These are phyloP conservation scores for Protomyctophum bolini DNA, from an alignment of 2,113 vertebrate species.

Conservation along the genomic window DNA sequence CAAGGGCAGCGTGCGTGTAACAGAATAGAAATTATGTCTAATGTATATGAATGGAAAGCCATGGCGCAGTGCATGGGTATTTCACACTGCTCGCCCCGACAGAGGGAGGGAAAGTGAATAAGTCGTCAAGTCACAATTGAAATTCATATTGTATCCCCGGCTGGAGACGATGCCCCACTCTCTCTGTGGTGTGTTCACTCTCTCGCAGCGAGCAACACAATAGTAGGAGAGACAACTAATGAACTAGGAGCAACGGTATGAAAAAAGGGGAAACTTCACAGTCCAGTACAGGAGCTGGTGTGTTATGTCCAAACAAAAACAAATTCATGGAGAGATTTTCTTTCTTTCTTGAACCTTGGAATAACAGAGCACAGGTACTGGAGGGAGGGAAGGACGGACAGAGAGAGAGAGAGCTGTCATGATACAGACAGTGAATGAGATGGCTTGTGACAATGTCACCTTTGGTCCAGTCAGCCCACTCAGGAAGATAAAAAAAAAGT, in stretches of 20 bases:
- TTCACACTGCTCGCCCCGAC: slow-evolving; percentile 56
- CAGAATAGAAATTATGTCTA: slow-evolving; percentile 47
- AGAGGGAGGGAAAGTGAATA: slow-evolving; percentile 54
- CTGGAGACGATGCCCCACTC: slow-evolving; percentile 59
- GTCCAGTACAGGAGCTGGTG: slow-evolving; percentile 28
- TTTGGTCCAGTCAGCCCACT: slow-evolving; percentile 42
- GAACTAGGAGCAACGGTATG: slow-evolving; percentile 57
- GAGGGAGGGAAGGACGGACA: slow-evolving; percentile 1
- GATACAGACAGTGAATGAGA: slow-evolving; percentile 44
- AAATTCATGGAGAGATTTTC: too few species aligned
- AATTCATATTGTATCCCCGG: slow-evolving; percentile 61
- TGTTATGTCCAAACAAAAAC: slow-evolving; percentile 24
- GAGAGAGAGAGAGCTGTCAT: not conserved
- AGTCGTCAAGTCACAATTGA: slow-evolving; percentile 63
- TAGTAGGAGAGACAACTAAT: slow-evolving; percentile 59
- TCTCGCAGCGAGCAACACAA: slow-evolving; percentile 54
- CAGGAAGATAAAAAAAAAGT: not conserved
- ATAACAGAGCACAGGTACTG: not conserved
- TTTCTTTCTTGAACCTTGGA: slow-evolving; percentile 38
- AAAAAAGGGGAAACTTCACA: slow-evolving; percentile 44
- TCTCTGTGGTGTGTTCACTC: slow-evolving; percentile 35
- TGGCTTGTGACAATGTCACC: slow-evolving; percentile 57
- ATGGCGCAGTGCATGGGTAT: slow-evolving; percentile 47
- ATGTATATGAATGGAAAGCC: slow-evolving; percentile 51
- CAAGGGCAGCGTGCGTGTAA: slow-evolving; percentile 34